Evolutionary conservation across 2,113 vertebrate species (phyloP).

Genomic region (Atherinomorus stipes): DNA sequence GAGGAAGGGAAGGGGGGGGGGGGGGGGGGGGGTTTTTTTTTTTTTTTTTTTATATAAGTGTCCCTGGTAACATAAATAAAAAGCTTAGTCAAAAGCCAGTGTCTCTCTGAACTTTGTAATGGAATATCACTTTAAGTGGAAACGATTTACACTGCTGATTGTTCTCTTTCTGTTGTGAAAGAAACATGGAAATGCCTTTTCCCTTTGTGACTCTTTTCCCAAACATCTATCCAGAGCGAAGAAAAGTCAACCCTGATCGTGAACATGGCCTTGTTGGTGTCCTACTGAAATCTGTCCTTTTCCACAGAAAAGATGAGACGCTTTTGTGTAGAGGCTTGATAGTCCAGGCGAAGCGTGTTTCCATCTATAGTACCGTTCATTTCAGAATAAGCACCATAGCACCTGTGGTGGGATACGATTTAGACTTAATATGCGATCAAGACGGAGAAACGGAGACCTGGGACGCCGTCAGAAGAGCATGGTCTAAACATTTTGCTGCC

Average conservation of each 20-base stretch:
- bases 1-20: no score
- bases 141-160: no score
- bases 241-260: no score
- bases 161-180: no score
- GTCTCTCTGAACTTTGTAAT: no score
- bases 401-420: neutral
- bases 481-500: neutral
- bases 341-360: neutral
- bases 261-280: neutral
- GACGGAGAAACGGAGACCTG: neutral
- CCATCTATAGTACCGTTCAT: neutral
- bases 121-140: no score
- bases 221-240: neutral
- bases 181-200: neutral
- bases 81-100: no score
- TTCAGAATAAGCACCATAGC: neutral
- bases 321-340: conserved; percentile 6
- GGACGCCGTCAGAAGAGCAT: accelerated
- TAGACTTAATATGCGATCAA: neutral
- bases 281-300: conserved; percentile 7
- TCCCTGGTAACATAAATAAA: no score
- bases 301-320: neutral
- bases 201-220: neutral
- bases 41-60: no score
- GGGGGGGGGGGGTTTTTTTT: no score